Percentiles rank a stretch among this genome's conserved stretches.
Evolutionary conservation across 2,888 invertebrate genomes (phyloP).

Genomic region (Escarpia spicata): DNA sequence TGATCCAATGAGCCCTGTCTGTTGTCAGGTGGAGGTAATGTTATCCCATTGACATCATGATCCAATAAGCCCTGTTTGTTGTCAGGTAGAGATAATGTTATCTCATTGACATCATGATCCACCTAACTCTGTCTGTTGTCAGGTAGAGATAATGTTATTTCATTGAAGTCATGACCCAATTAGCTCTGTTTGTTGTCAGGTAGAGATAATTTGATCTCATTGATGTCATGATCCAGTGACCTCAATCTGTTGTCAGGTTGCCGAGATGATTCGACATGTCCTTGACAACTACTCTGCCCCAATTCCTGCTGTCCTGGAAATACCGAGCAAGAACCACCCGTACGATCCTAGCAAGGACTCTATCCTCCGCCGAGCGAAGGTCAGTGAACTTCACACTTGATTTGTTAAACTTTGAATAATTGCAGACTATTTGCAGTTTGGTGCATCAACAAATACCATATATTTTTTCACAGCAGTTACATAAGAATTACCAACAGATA

Average conservation of each 20-base stretch:
- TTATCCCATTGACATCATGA: neutral
- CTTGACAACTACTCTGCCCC: constrained; percentile 93
- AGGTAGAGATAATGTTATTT: neutral
- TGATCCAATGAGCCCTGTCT: too few species aligned
- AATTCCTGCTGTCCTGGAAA: constrained; percentile 95
- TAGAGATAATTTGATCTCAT: neutral
- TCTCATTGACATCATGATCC: neutral
- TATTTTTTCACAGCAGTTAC: too few species aligned
- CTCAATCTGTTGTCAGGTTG: constrained; percentile 71
- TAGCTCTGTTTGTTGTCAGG: neutral
- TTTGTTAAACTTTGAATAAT: neutral
- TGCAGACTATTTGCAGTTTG: neutral
- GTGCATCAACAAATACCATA: neutral
- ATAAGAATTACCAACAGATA: too few species aligned
- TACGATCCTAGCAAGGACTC: constrained; percentile 99
- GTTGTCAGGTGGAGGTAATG: neutral
- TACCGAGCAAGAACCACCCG: constrained; percentile 96
- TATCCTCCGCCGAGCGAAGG: constrained; percentile 92
- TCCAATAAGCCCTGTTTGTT: neutral
- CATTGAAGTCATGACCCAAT: neutral
- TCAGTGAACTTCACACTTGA: constrained; percentile 57
- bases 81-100: neutral
- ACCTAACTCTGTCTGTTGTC: neutral
- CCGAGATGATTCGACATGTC: constrained; percentile 95
- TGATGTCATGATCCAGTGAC: neutral